These are phyloP conservation scores for Apolygus lucorum DNA, from an alignment of 1,140 invertebrate species.

Conservation along the genomic window DNA sequence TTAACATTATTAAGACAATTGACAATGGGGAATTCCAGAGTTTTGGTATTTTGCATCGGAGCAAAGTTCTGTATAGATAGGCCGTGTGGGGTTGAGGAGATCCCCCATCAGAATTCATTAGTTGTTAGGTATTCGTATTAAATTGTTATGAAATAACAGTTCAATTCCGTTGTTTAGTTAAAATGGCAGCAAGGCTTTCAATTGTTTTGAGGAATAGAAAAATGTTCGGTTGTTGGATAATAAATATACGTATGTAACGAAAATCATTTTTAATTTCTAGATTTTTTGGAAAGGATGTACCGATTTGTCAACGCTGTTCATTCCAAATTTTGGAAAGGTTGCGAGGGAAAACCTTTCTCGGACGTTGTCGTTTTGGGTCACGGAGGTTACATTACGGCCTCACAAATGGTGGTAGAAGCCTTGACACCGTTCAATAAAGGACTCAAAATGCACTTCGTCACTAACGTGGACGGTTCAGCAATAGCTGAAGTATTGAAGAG, in stretches of 20 bases:
- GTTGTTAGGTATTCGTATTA: too few relatives aligned
- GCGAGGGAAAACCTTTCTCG: conserved; percentile 88
- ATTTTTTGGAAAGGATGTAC: conserved; percentile 4
- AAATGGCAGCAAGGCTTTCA: neutral
- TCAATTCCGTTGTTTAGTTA: conserved; percentile 34
- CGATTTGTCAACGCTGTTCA: conserved; percentile 44
- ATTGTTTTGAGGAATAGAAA: neutral
- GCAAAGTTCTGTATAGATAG: too few relatives aligned
- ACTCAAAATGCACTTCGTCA: conserved; percentile 83
- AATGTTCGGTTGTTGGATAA: neutral
- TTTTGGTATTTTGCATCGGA: too few relatives aligned
- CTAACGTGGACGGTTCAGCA: conserved; percentile 98
- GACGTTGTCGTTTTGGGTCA: conserved; percentile 99
- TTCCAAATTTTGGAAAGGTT: conserved; percentile 70
- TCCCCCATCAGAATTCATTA: too few relatives aligned
- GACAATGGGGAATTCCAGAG: too few relatives aligned
- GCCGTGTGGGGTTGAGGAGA: too few relatives aligned
- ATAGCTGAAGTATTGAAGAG: conserved; percentile 87
- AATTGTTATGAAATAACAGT: too few relatives aligned
- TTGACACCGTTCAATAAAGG: conserved; percentile 84
- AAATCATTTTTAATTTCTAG: too few relatives aligned
- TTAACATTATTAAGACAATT: too few relatives aligned
- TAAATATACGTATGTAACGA: neutral
- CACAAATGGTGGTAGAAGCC: conserved; percentile 97
- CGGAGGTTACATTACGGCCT: conserved; percentile 91